Evolutionary conservation across 2,888 invertebrate species (phyloP).

Genomic region (Nymphalis polychloros): DNA sequence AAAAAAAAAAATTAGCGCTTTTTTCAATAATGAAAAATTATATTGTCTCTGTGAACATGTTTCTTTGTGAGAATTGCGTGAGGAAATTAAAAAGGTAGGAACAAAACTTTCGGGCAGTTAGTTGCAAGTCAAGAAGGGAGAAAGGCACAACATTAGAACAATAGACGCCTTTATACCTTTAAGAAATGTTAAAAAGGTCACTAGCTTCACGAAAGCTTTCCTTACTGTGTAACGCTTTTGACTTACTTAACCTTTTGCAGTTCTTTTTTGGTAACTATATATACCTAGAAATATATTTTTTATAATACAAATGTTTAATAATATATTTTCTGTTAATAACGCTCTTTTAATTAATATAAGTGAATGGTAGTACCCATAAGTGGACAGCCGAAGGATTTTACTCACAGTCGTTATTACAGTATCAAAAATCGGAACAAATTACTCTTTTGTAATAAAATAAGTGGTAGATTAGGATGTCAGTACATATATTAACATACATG

Average conservation of each 20-base stretch:
- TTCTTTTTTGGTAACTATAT: constrained; percentile 28
- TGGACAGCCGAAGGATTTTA: no score
- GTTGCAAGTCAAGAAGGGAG: constrained; percentile 20
- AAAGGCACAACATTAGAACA: constrained; percentile 47
- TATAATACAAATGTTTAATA: no score
- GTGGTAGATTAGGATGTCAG: background rate
- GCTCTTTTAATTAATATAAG: no score
- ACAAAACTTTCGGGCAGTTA: constrained; percentile 26
- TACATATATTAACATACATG: no score
- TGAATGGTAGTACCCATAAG: no score
- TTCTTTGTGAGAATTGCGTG: background rate
- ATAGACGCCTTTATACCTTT: constrained; percentile 54
- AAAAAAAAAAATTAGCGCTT: no score
- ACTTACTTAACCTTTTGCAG: constrained; percentile 26
- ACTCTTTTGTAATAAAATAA: background rate
- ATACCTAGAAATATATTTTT: background rate
- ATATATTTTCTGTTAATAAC: no score
- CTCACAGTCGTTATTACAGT: no score
- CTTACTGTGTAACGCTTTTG: constrained; percentile 22
- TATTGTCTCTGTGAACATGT: background rate
- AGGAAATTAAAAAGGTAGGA: constrained; percentile 42
- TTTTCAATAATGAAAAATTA: no score
- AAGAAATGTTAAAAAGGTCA: constrained; percentile 41
- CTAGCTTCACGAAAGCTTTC: constrained; percentile 31
- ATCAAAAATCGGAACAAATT: no score